Base-by-base conservation (phyloP, 2,888 invertebrate genomes). In the Rhagophthalmus giganteus region DNA sequence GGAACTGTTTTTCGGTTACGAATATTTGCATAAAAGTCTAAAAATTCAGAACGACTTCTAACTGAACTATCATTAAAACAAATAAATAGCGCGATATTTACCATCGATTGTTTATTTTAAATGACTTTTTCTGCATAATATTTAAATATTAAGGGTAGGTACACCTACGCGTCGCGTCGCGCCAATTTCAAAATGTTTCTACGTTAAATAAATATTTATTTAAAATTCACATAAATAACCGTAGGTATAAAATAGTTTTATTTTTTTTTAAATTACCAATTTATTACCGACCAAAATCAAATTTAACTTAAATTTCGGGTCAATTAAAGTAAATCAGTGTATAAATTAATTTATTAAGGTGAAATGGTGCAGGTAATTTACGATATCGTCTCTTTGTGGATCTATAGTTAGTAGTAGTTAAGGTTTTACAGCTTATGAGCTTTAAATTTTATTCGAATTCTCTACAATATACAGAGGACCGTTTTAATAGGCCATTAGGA, bases 361-460 rank as follows among this genome's bases (percentile, higher is more conserved):
- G 34, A 34, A 26, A 16, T 15, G 12, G 34, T 7, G 33, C 15
- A 14, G 11, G 11, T 44, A 44, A 44, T 38, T 44, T 44, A 50
- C 33, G 39, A 39, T 30, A 27, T 16, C 38, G 11, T 30, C 14
- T 14, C n/a, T 20, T 39, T 39, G 39, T 47, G 27, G 14, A 25
- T 47, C 28, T 13, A 33, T 33, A 30, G n/a, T n/a, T n/a, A n/a
- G 39, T 28, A 44, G 39, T 42, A 44, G 38, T 48, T 35, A 27
- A 41, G 27, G 33, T 47, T 48, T 54, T 42, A 44, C 51, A 32
- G 45, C 45, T 55, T 51, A 46, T 51, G 50, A 51, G 42, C 42
- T 51, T 55, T 55, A 55, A 55, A 55, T 39, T 55, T 55, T 52
- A 50, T 55, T 44, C 24, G 50, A 50, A 50, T 54, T 54, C 50